Percentiles rank a stretch among this genome's conserved stretches.
phyloP scores from a whole-genome alignment of 2,888 invertebrate species.

The Portevinia maculata region DNA sequence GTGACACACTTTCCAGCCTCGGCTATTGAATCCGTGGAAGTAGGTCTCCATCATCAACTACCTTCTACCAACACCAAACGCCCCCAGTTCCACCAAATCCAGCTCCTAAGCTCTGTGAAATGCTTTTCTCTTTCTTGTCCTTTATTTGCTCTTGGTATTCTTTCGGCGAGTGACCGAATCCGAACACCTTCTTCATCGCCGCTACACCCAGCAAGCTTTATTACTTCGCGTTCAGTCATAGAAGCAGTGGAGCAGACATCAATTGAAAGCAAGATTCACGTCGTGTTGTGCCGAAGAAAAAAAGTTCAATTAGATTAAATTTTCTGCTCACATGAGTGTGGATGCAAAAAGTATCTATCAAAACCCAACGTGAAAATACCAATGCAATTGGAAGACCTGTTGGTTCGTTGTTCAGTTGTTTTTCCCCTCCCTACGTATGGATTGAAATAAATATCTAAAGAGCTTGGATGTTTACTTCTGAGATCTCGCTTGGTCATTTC shows the following conservation, averaged over 20 bases:
- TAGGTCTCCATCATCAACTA: slow-evolving; percentile 75
- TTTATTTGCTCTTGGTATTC: slow-evolving; percentile 56
- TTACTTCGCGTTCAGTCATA: not conserved
- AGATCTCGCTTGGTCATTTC: not conserved
- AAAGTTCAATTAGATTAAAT: slow-evolving; percentile 25
- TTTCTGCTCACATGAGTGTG: slow-evolving; percentile 4
- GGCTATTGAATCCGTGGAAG: slow-evolving; percentile 75
- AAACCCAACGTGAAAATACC: slow-evolving; percentile 63
- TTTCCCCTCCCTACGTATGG: too few species aligned
- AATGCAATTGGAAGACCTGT: slow-evolving; percentile 63
- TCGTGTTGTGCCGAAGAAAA: not conserved
- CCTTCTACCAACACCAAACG: slow-evolving; percentile 40
- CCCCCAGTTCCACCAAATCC: slow-evolving; percentile 17
- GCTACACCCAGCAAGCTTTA: slow-evolving; percentile 12
- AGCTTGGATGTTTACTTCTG: not conserved
- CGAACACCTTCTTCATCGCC: not conserved
- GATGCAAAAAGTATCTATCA: slow-evolving; percentile 59
- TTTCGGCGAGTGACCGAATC: slow-evolving; percentile 22
- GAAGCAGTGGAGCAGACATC: not conserved
- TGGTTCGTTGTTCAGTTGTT: slow-evolving; percentile 55
- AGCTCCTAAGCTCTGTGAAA: slow-evolving; percentile 4
- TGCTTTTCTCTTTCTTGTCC: slow-evolving; percentile 69
- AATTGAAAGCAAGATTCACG: slow-evolving; percentile 33
- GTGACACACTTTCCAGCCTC: slow-evolving; percentile 76
- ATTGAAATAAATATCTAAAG: not conserved